These are phyloP conservation scores for Andrena minutula DNA, from an alignment of 2,888 invertebrate species.

Conservation along the genomic window DNA sequence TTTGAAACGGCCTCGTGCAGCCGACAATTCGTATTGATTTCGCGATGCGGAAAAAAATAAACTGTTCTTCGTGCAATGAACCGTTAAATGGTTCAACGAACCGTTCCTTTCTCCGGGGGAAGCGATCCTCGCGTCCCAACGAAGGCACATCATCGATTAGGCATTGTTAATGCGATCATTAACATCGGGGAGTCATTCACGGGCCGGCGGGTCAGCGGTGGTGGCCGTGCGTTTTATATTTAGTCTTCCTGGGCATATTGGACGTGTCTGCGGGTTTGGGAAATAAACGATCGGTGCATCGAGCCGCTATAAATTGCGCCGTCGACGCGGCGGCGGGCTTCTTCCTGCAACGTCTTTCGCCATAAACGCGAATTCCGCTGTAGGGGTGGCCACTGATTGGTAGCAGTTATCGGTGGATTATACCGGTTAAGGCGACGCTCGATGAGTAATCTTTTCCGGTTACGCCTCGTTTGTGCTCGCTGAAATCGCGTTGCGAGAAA, in stretches of 20 bases:
- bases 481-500: slow-evolving; percentile 5
- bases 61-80: slow-evolving; percentile 31
- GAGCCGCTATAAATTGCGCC: slow-evolving; percentile 17
- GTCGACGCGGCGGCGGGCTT: neutral
- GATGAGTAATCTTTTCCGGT: slow-evolving; percentile 50
- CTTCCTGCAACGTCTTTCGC: neutral
- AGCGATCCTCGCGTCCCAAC: slow-evolving; percentile 22
- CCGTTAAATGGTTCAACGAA: slow-evolving; percentile 46
- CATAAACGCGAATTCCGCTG: neutral
- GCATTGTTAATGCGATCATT: slow-evolving; percentile 46
- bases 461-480: slow-evolving; percentile 36
- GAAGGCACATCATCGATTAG: slow-evolving; percentile 43
- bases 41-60: neutral
- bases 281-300: slow-evolving; percentile 25
- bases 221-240: slow-evolving; percentile 40
- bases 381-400: slow-evolving; percentile 39
- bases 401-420: slow-evolving; percentile 29
- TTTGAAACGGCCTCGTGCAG: slow-evolving; percentile 16
- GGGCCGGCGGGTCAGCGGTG: slow-evolving; percentile 8
- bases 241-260: slow-evolving; percentile 21
- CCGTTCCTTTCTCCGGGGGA: slow-evolving; percentile 39
- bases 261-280: slow-evolving; percentile 33
- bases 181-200: slow-evolving; percentile 9
- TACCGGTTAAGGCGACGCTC: slow-evolving; percentile 24
- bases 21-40: slow-evolving; percentile 37